Base-by-base conservation (phyloP, 37 sponge, comb jelly and placozoan species). In the Bolinopsis microptera region DNA sequence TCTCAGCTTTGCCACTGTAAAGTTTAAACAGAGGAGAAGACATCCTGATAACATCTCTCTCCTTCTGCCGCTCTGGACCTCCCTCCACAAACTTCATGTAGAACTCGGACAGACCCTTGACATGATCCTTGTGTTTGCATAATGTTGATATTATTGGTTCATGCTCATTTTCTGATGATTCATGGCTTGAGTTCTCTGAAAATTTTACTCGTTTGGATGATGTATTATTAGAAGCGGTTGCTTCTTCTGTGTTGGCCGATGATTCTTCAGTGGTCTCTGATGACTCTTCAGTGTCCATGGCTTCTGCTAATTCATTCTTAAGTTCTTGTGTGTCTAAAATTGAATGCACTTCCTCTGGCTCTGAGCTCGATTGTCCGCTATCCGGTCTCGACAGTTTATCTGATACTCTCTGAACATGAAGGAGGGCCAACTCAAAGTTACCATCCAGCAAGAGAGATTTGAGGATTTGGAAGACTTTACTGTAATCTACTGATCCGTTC, bases 341-440 rank as follows among this genome's bases (percentile, higher is more conserved):
- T 13, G 61, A 48, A 18, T 48, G 61, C 5, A 13, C 9, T 18
- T 5, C 13, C 13, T 48, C 61, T 5, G 9, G 9, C 13, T 48
- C 61, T 13, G 61, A 18, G 61, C 61, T 48, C 13, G 61, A 48
- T 48, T 5, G 5, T 48, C 13, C 61, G 24, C 2, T 9, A 8
- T 26, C 74, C 24, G 74, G 3, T 1, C 33, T 35, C 21, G 27
- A 34, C 36, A 77, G 35, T 16, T 77, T 77, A 34, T 77, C 36
- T 35, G 80, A 1, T 16, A 77, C 80, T 3, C 9, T 27, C 61
- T 41, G 41, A 48, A 86, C 38, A 48, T 41, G 61, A 30, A 86
- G 90, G 61, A 86, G 41, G 30, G 90, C 32, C 1, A 86, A 38
- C 39, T 86, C 90, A 31, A 86, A 86, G 30, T n/a, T 86, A 22